Conservation (phyloP, 2,888 invertebrate genomes). For the Andrena trimmerana region DNA sequence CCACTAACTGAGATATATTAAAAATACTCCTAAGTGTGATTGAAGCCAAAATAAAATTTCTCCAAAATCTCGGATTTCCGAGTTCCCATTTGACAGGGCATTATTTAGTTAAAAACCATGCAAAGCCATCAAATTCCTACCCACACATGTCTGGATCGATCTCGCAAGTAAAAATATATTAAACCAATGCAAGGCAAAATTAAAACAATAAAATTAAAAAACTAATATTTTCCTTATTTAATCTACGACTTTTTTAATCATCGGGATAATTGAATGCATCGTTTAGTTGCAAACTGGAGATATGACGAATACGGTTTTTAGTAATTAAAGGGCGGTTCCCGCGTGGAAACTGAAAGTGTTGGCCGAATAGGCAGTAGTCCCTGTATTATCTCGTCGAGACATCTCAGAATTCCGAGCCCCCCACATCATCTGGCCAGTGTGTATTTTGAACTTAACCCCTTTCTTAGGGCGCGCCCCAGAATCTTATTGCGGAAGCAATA, state of each 20-base stretch:
- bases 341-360: background rate
- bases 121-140: no score
- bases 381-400: slow-evolving; percentile 16
- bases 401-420: slow-evolving; percentile 21
- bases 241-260: no score
- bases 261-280: no score
- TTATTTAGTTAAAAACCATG: no score
- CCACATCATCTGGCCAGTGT: slow-evolving; percentile 45
- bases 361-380: background rate
- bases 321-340: background rate
- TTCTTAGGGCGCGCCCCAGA: slow-evolving; percentile 49
- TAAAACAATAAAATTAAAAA: no score
- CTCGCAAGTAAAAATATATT: no score
- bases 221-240: no score
- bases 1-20: background rate
- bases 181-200: no score
- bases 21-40: background rate
- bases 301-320: background rate
- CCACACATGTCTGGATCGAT: no score
- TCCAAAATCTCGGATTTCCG: no score
- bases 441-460: slow-evolving; percentile 65
- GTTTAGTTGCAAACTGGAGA: background rate
- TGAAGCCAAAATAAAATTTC: background rate
- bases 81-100: no score
- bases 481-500: slow-evolving; percentile 69